phyloP scores from a whole-genome alignment of 2,888 invertebrate genomes.

The Nasonovia ribisnigri region DNA sequence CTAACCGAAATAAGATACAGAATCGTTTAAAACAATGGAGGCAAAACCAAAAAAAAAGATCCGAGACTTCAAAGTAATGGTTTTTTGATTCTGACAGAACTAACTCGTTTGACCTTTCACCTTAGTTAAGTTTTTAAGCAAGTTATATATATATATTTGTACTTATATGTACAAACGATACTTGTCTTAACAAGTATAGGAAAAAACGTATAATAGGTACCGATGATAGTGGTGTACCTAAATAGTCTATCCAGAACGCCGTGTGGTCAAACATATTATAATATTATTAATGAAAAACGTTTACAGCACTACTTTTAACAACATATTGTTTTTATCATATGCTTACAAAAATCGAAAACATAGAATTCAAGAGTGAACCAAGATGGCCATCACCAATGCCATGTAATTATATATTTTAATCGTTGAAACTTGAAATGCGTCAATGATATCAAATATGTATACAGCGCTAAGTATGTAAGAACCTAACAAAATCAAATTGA shows the following conservation, averaged over 20 bases:
- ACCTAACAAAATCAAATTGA: neutral
- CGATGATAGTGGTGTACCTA: neutral
- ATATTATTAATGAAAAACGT: neutral
- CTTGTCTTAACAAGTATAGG: neutral
- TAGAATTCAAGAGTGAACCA: neutral
- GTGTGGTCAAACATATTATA: neutral
- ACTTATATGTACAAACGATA: neutral
- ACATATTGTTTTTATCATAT: neutral
- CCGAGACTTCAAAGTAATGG: too few relatives aligned
- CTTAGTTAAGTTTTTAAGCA: neutral
- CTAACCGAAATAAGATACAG: too few relatives aligned
- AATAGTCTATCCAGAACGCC: neutral
- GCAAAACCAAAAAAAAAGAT: too few relatives aligned
- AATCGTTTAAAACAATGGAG: too few relatives aligned
- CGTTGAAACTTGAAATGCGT: neutral
- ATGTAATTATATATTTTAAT: neutral
- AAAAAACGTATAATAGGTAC: neutral
- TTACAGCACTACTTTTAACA: neutral
- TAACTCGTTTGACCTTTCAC: neutral
- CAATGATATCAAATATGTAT: neutral
- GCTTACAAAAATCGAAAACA: accelerated
- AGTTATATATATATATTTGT: neutral
- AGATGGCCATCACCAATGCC: neutral
- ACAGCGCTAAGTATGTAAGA: neutral
- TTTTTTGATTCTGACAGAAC: too few relatives aligned